phyloP scores from a whole-genome alignment of 2,113 vertebrate genomes.

The Halcyon senegalensis region DNA sequence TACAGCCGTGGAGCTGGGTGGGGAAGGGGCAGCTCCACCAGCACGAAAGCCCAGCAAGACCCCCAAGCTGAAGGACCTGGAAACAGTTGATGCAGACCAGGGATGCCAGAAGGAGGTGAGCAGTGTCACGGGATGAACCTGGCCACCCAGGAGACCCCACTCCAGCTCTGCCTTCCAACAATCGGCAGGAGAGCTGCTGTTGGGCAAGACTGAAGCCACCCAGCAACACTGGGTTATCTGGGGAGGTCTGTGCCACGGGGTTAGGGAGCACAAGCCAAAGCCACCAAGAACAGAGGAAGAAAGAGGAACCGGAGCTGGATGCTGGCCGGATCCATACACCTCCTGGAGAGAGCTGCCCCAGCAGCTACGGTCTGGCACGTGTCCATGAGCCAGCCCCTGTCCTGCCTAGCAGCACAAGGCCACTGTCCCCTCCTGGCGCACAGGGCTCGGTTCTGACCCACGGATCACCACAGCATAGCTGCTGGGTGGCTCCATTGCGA shows the following conservation, averaged over 20 bases:
- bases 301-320: neutral
- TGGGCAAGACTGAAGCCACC: neutral
- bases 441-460: neutral
- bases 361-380: neutral
- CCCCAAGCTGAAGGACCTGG: neutral
- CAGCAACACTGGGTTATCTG: neutral
- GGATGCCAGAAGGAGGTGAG: too few relatives aligned
- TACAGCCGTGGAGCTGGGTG: neutral
- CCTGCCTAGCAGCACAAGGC: neutral
- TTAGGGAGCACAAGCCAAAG: neutral
- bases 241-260: rapidly evolving
- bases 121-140: neutral
- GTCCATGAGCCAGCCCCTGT: neutral
- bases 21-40: neutral
- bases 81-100: neutral
- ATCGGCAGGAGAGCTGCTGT: neutral
- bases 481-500: neutral
- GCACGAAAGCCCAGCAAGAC: neutral
- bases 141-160: rapidly evolving
- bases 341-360: neutral
- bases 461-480: neutral
- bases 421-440: rapidly evolving
- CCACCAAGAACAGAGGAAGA: neutral
- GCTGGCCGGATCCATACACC: neutral
- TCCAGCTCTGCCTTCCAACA: neutral